Base-by-base conservation (phyloP, 2,888 invertebrate genomes). In the Eledona agricola region DNA sequence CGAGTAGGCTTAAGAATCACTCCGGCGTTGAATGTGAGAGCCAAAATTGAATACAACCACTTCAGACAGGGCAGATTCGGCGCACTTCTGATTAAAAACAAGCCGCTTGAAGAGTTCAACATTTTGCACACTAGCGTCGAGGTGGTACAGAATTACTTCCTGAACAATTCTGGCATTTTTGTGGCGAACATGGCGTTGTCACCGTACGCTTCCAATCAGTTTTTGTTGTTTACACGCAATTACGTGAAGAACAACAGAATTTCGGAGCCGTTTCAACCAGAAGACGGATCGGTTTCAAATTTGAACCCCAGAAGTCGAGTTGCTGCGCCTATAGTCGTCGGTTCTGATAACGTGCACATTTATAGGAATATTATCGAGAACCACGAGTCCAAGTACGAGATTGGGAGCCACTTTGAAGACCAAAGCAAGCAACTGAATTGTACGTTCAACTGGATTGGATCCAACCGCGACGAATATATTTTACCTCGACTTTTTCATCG, bases 391-490 rank as follows among this genome's bases (percentile, higher is more conserved):
- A 84, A 85, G 43, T 96, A 95, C 72, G 98, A 99, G 79, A 88
- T 99, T 31, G 96, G 96, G 0, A 96, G 96, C 0, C 97, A 98
- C 68, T 81, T 97, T 9, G 88, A 90, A 68, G 96, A 97, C 72
- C 97, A 96, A 72, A 95, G 96, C 67, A 89, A 92, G 78, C 79
- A 85, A 9, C 88, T 99, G n/a, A 93, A 96, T 72, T 96, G 95
- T 62, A 90, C 93, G 0, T 91, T 84, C 71, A 99, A 99, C 72
- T 98, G 95, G 91, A 83, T 98, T 65, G 95, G 96, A 2, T 85
- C 80, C 56, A 81, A 83, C 0, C 84, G 83, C 51, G 90, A 90
- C 70, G 84, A 86, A 58, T 83, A 83, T 67, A 87, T 93, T 13
- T 89, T 88, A 60, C 82, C 84, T 11, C 79, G 90, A 67, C 72